Conservation (phyloP, 2,113 vertebrate species). For the Melanocharis versteri region DNA sequence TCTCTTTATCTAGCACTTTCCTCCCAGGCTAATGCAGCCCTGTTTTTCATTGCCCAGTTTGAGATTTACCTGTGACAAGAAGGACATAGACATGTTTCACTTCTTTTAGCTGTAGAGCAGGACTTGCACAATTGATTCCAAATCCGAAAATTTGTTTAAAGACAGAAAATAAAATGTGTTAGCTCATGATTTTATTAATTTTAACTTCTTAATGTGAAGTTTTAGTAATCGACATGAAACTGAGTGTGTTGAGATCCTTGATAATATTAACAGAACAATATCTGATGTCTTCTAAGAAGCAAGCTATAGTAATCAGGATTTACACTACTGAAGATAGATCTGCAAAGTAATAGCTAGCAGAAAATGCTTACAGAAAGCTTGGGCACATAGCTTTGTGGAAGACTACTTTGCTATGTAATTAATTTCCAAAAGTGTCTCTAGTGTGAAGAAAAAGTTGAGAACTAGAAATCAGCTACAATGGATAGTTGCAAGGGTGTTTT, state of each 20-base stretch:
- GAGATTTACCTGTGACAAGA: neutral
- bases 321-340: neutral
- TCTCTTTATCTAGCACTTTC: neutral
- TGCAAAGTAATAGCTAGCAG: neutral
- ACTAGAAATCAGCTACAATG: neutral
- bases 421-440: neutral
- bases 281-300: neutral
- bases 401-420: neutral
- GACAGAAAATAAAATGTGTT: neutral
- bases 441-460: neutral
- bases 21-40: neutral
- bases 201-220: neutral
- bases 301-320: neutral
- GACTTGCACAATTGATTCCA: neutral
- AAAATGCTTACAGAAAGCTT: neutral
- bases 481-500: neutral
- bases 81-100: neutral
- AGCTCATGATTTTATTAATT: neutral
- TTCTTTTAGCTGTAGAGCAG: neutral
- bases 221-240: neutral
- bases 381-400: neutral
- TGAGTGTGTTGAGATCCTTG: rapidly evolving
- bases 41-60: neutral
- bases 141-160: neutral
- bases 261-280: neutral